phyloP scores from a whole-genome alignment of 2,888 invertebrate genomes.

The Drosophila meridionalis region DNA sequence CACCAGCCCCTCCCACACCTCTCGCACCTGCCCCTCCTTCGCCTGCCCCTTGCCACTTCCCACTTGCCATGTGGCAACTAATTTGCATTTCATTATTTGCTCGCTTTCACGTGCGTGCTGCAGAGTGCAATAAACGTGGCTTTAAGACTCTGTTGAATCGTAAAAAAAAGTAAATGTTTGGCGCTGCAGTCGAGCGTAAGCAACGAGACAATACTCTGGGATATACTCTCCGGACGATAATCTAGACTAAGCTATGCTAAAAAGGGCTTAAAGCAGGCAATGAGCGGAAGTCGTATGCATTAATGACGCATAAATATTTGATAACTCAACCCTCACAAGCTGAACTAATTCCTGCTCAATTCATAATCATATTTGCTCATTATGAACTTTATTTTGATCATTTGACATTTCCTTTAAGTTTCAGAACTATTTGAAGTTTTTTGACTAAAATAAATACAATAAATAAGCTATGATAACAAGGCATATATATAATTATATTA shows the following conservation, averaged over 20 bases:
- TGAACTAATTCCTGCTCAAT: too few relatives aligned
- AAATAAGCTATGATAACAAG: too few relatives aligned
- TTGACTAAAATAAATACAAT: too few relatives aligned
- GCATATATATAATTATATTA: too few relatives aligned
- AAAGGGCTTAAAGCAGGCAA: too few relatives aligned
- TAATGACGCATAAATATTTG: too few relatives aligned
- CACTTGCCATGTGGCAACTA: slow-evolving; percentile 39
- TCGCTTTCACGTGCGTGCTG: slow-evolving; percentile 40
- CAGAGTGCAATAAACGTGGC: slow-evolving; percentile 29
- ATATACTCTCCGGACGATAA: background rate
- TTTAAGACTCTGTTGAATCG: slow-evolving; percentile 41
- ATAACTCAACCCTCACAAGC: too few relatives aligned
- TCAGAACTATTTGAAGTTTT: too few relatives aligned
- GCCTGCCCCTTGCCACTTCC: background rate
- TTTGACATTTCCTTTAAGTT: too few relatives aligned
- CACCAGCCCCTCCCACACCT: background rate
- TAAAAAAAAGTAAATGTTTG: slow-evolving; percentile 29
- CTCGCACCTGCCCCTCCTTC: background rate
- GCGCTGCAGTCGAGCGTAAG: background rate
- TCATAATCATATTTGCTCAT: too few relatives aligned
- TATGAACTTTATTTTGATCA: too few relatives aligned
- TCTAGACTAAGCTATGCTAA: background rate
- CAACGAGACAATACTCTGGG: background rate
- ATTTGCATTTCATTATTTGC: slow-evolving; percentile 71
- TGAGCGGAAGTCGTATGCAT: background rate